Evolutionary conservation across 2,888 invertebrate species (phyloP).

Genomic region (Ophion ellenae): DNA sequence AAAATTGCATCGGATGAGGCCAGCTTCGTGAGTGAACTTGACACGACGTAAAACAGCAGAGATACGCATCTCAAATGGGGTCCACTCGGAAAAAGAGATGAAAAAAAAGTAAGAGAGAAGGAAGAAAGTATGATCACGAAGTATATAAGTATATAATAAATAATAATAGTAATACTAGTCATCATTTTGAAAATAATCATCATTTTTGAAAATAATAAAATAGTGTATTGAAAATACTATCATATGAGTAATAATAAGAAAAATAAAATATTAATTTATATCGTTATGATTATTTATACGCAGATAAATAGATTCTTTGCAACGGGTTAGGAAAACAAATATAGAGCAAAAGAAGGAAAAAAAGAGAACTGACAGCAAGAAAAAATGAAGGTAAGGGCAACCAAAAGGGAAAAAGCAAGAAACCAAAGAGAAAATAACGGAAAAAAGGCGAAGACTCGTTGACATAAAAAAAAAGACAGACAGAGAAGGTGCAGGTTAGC

Average conservation of each 20-base stretch:
- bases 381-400: background rate
- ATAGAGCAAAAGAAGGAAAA: background rate
- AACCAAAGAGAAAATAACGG: background rate
- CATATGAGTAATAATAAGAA: background rate
- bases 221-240: background rate
- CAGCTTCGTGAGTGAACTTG: slow-evolving; percentile 20
- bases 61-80: slow-evolving; percentile 40
- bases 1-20: slow-evolving; percentile 10
- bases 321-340: too few species aligned
- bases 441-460: background rate
- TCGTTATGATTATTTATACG: too few species aligned
- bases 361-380: background rate
- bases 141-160: background rate
- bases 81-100: background rate
- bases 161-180: background rate
- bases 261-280: background rate
- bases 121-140: background rate
- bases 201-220: background rate
- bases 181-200: background rate
- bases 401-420: background rate
- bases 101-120: slow-evolving; percentile 7
- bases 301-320: too few species aligned
- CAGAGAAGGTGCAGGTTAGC: background rate
- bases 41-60: slow-evolving; percentile 44
- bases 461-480: background rate